phyloP scores from a whole-genome alignment of 2,797 vertebrate species.

The Acrossocheilus fasciatus region DNA sequence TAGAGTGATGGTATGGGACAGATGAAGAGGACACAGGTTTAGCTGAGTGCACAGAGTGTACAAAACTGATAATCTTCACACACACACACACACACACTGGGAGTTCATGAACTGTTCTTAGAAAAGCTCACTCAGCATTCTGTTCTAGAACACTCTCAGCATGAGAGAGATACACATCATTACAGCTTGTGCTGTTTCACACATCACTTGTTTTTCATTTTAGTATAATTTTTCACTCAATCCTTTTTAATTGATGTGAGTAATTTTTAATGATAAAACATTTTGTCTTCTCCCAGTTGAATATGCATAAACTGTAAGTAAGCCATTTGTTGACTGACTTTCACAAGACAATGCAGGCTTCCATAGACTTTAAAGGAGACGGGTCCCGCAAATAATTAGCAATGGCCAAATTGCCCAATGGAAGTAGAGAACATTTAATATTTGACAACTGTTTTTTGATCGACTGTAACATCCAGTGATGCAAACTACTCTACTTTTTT shows the following conservation, averaged over 20 bases:
- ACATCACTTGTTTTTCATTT: not conserved
- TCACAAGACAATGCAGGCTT: not conserved
- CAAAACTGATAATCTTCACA: not conserved
- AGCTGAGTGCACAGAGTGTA: not conserved
- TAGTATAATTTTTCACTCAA: not conserved
- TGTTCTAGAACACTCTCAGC: slow-evolving; percentile 16
- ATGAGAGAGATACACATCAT: slow-evolving; percentile 19
- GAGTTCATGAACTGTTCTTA: slow-evolving; percentile 29
- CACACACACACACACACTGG: not conserved
- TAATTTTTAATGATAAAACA: not conserved
- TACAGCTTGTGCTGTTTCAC: not conserved
- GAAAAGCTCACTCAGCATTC: slow-evolving; percentile 29
- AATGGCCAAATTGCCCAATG: not conserved
- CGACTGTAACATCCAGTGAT: not conserved
- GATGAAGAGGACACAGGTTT: slow-evolving; percentile 7
- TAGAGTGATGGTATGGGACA: not conserved
- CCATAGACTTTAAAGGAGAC: not conserved
- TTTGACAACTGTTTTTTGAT: not conserved
- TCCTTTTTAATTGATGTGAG: not conserved
- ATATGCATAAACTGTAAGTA: not conserved
- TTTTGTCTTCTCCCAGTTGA: not conserved
- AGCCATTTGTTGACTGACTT: not conserved
- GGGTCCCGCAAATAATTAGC: not conserved
- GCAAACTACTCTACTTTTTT: not conserved
- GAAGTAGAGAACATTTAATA: not conserved